Evolutionary conservation across 2,113 vertebrate species (phyloP), one percentile per base, ranked within the genome.

Genomic region (Channa argus): DNA sequence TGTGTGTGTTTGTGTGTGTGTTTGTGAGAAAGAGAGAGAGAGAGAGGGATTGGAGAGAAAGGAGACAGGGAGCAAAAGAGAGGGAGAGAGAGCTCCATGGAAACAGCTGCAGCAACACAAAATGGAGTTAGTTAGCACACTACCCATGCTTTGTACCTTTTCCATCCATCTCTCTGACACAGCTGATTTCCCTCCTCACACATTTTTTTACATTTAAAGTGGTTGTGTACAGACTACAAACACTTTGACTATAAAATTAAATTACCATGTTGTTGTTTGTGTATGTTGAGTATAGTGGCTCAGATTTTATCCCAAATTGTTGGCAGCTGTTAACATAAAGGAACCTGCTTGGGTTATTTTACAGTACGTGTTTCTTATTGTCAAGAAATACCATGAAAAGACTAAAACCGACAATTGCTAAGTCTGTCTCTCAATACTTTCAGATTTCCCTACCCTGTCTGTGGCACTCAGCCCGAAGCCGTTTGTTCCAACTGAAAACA

Each of bases 101-200:
- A 88, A 92, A 92, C 92, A 78, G 86, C 86, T 89, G 85, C 87
- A 88, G 88, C 75, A 82, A 91, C 86, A 90, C 86, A 92, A 93
- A 92, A 91, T 90, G 83, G 90, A 89, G 89, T 84, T 90, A 85
- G 89, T 92, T 92, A 91, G 82, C 77, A 79, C 87, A 79, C 87
- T 72, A 82, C 71, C 73, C 61, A 14, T 77, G 86, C 88, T 88
- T 84, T 90, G 71, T 80, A 85, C 76, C 59, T 87, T 83, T 88
- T 81, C 72, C 74, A 78, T 85, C 86, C 78, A 82, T 88, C 80
- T 85, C 75, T 80, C 56, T 72, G 71, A 86, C 74, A 77, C 66
- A 82, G 62, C 49, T 82, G 63, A 89, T 87, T 83, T 82, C 59
- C 65, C 64, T 46, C 61, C 63, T 69, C 50, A 24, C 73, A 74